Evolutionary conservation across 23 tunicate species (phyloP), one percentile per base, ranked within the genome.

Genomic region (Phallusia fumigata): DNA sequence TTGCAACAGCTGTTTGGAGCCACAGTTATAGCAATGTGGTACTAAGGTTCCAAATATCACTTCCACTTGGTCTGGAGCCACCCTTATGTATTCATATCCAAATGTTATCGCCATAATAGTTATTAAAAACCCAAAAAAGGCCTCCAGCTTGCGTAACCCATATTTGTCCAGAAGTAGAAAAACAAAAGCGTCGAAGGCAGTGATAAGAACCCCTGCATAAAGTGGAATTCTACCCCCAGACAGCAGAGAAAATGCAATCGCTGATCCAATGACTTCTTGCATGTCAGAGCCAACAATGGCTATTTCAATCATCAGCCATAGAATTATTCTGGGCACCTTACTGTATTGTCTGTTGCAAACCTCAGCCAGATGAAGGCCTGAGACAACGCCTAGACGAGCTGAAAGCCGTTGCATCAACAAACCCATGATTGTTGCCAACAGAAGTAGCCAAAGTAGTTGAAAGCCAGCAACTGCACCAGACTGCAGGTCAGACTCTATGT

Each of bases 211-310:
- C 13, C 93, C 88, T 35, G 88, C 88, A 26, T 32, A 85, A 32
- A 85, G 44, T 15, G 88, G 88, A 24, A 85, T 85, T 26, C 36
- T 65, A 64, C 88, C 88, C 19, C 83, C 83, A 22, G 88, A 85
- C n/a, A 85, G 64, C 28, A 86, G 36, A 0, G 58, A 84, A 83
- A 86, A 86, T 19, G 90, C 90, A 34, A 76, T 86, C 19, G 90
- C 90, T 22, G 90, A 40, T 21, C 90, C 90, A n/a, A 86, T 86
- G 0, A 86, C 90, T 73, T 86, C 90, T 86, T 86, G 90, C 90
- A 86, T 86, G 83, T 86, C 90, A n/a, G 79, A 30, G 83, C n/a
- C n/a, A n/a, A n/a, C n/a, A n/a, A n/a, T n/a, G n/a, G n/a, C n/a
- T n/a, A n/a, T n/a, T n/a, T n/a, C 90, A 28, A 86, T 84, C 88